Evolutionary conservation across 2,888 invertebrate genomes (phyloP).

Genomic region (Formica aserva): DNA sequence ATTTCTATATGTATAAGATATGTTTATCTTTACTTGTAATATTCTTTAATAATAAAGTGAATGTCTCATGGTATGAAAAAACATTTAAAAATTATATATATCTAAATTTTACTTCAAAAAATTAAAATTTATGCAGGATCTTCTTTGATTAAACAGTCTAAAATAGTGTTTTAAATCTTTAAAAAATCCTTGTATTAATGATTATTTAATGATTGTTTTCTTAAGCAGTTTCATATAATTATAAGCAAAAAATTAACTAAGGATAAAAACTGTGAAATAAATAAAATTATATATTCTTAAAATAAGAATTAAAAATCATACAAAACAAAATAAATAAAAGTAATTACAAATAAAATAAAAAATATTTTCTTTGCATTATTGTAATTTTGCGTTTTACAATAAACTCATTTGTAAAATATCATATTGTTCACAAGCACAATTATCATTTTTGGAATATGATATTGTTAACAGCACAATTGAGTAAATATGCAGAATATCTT

Average conservation of each 20-base stretch:
- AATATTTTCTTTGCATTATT: background rate
- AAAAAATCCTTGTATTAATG: background rate
- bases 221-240: background rate
- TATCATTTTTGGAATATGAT: no score
- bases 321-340: background rate
- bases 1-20: background rate
- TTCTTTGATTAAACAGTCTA: background rate
- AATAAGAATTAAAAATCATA: background rate
- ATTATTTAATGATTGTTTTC: background rate
- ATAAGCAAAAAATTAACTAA: background rate
- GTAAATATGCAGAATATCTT: background rate
- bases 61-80: background rate
- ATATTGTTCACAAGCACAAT: background rate
- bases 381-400: background rate
- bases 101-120: background rate
- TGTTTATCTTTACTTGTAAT: background rate
- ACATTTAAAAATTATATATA: background rate
- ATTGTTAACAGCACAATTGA: background rate
- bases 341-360: background rate
- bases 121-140: background rate
- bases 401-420: background rate
- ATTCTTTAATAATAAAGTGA: background rate
- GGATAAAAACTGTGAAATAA: background rate
- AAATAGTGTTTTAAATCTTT: background rate
- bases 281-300: background rate